phyloP scores from a whole-genome alignment of 2,113 vertebrate species.

The Chloropsis cyanopogon region DNA sequence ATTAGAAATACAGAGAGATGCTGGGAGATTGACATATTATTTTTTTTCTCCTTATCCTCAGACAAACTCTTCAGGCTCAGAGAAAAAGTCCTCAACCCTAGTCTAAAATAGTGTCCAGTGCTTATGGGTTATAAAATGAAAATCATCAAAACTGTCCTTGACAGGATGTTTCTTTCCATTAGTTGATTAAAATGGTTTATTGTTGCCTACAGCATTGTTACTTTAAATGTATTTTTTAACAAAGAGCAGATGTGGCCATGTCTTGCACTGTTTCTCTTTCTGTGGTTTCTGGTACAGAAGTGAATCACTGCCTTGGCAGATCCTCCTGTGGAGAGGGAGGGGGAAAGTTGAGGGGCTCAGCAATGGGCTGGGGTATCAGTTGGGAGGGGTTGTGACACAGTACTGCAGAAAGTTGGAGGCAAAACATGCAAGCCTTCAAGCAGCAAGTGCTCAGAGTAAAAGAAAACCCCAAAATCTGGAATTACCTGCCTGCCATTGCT shows the following conservation, averaged over 20 bases:
- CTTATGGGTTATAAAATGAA: neutral
- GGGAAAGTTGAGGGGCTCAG: neutral
- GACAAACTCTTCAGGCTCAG: neutral
- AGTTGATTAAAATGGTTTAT: slow-evolving; percentile 46
- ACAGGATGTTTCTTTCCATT: slow-evolving; percentile 17
- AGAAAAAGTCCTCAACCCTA: neutral
- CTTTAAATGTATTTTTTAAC: neutral
- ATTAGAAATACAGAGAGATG: neutral
- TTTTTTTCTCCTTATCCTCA: neutral
- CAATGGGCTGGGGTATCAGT: rapidly evolving
- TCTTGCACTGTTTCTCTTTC: neutral
- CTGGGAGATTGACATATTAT: neutral
- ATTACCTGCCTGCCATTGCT: neutral
- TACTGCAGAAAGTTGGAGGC: neutral
- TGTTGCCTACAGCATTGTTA: slow-evolving; percentile 18
- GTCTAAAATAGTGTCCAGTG: neutral
- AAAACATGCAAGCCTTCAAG: neutral
- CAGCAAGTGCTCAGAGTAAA: neutral
- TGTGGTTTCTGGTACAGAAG: neutral
- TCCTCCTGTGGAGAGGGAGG: neutral
- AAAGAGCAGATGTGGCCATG: neutral
- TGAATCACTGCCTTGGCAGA: neutral
- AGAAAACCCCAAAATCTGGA: rapidly evolving
- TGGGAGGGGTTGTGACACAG: neutral
- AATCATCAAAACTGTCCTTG: slow-evolving; percentile 21